Conservation (phyloP, 2,113 vertebrate genomes). For the Platichthys flesus region DNA sequence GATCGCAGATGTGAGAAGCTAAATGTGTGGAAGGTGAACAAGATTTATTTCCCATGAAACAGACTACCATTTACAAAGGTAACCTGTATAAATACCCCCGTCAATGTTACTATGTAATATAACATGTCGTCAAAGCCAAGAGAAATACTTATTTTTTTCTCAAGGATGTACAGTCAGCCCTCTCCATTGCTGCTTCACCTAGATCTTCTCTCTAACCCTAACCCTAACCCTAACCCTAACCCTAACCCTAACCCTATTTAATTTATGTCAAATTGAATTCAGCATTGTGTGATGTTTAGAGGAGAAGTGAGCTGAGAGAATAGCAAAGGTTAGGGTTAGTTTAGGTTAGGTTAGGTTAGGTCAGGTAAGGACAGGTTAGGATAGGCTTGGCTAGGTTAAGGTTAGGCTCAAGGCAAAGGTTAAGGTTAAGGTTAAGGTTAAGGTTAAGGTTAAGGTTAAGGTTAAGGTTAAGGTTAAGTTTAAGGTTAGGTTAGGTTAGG, state of each 20-base stretch:
- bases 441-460: too few relatives aligned
- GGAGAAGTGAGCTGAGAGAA: slow-evolving; percentile 6
- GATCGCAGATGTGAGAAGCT: slow-evolving; percentile 53
- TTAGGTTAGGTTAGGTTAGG: too few relatives aligned
- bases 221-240: too few relatives aligned
- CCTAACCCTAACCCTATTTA: slow-evolving; percentile 6
- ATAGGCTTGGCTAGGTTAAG: too few relatives aligned
- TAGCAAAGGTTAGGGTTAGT: neutral
- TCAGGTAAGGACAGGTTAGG: too few relatives aligned
- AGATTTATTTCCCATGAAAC: slow-evolving; percentile 71
- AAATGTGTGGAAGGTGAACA: slow-evolving; percentile 50
- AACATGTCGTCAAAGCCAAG: slow-evolving; percentile 48
- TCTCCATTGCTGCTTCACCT: neutral
- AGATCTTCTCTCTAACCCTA: neutral
- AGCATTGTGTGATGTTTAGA: slow-evolving; percentile 1
- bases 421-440: too few relatives aligned
- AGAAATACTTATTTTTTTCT: slow-evolving; percentile 38
- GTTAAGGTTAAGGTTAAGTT: too few relatives aligned
- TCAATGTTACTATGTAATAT: slow-evolving; percentile 21
- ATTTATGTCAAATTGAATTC: neutral
- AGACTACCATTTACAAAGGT: slow-evolving; percentile 59
- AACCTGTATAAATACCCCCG: slow-evolving; percentile 60
- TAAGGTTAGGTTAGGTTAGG: too few relatives aligned
- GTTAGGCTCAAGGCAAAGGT: too few relatives aligned
- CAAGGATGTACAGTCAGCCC: neutral